Base-by-base conservation (phyloP, 2,113 vertebrate genomes). In the Brachyhypopomus gauderio region DNA sequence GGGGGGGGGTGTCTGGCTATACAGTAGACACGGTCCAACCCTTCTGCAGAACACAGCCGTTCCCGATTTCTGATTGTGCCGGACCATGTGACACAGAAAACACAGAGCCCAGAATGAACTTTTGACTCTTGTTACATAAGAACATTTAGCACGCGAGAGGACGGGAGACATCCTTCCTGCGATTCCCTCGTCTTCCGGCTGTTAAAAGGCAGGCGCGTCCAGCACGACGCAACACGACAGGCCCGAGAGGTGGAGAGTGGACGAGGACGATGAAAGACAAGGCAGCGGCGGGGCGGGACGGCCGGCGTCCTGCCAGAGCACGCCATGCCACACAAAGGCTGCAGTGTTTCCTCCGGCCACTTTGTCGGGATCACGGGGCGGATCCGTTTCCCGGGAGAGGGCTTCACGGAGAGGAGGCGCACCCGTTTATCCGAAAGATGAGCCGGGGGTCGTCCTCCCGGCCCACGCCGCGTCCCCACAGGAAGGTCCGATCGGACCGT, bases 241-340 rank as follows among this genome's bases (percentile, higher is more conserved):
- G 77, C 55, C 30, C 17, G 23, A 72, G 7, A 20, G 19, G 25
- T 8, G 41, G 45, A 82, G 80, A 20, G 34, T 45, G 60, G 59
- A 60, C 48, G n/a, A 55, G 34, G 55, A 83, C 74, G 63, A 78
- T 56, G 41, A 69, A 82, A 12, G 45, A 14, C 30, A 30, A 1
- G 30, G 30, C 72, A 82, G 79, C 58, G n/a, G 75, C 56, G 78
- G 76, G 78, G 75, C 41, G 41, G 45, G 12, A n/a, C n/a, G n/a
- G n/a, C n/a, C 2, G 45, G 45, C 45, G 9, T 11, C 12, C 45
- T 80, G 76, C 78, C 59, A 41, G 78, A 59, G 59, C 84, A 87
- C 86, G 87, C 86, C 84, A 23, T n/a, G 78, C 78, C 83, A 74
- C 85, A 88, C 87, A 88, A 88, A 86, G 77, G 83, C 69, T 52